These are phyloP conservation scores for Podarcis siculus DNA, from an alignment of 2,797 vertebrate species.

Conservation along the genomic window DNA sequence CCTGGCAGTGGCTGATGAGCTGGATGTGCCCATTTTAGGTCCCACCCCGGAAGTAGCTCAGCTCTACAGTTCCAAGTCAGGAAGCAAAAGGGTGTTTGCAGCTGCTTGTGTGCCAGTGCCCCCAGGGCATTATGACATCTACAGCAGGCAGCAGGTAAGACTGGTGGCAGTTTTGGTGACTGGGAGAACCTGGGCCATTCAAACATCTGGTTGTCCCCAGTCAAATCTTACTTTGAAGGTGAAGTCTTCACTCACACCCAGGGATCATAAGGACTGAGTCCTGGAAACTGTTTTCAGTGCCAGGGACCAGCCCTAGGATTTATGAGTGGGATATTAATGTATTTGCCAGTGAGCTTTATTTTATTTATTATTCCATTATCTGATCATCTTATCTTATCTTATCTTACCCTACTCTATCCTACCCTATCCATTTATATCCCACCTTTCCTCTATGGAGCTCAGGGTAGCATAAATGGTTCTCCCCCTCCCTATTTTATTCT, in stretches of 20 bases:
- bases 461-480: too few species aligned
- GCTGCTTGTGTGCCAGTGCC: slow-evolving; percentile 80
- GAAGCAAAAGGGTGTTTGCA: slow-evolving; percentile 83
- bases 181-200: background rate
- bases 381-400: too few species aligned
- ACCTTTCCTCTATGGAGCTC: too few species aligned
- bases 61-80: slow-evolving; percentile 87
- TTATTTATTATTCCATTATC: too few species aligned
- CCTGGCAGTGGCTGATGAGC: slow-evolving; percentile 87
- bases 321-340: background rate
- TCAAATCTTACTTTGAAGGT: background rate
- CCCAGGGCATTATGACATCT: slow-evolving; percentile 83
- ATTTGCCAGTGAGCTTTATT: background rate
- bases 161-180: too few species aligned
- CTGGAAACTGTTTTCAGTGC: background rate
- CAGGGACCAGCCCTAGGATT: background rate
- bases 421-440: too few species aligned
- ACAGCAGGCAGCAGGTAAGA: slow-evolving; percentile 82
- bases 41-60: slow-evolving; percentile 83
- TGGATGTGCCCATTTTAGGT: slow-evolving; percentile 86
- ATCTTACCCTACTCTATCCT: too few species aligned
- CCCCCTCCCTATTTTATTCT: too few species aligned
- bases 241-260: background rate
- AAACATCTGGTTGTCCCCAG: background rate
- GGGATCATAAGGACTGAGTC: background rate